These are phyloP conservation scores for Sussaba pulchella DNA, from an alignment of 2,888 invertebrate genomes.

Conservation along the genomic window DNA sequence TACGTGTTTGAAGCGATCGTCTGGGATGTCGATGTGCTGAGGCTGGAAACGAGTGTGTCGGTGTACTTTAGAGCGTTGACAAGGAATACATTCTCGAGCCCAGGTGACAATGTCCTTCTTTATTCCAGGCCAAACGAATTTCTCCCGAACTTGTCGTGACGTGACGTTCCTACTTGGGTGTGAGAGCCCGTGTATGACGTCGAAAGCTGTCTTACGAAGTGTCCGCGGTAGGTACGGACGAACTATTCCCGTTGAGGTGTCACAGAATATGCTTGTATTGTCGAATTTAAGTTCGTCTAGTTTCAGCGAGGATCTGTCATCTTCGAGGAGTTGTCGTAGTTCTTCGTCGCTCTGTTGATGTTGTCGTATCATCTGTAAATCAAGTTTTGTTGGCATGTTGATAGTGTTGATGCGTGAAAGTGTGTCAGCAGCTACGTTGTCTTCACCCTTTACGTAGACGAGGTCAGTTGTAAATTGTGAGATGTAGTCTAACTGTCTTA, in stretches of 20 bases:
- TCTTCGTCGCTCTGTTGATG: slow-evolving; percentile 35
- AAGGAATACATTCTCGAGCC: background rate
- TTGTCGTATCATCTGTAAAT: slow-evolving; percentile 24
- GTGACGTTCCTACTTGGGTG: no score
- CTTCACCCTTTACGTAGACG: slow-evolving; percentile 34
- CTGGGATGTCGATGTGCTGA: background rate
- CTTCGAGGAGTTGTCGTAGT: slow-evolving; percentile 2
- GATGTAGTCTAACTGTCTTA: slow-evolving; percentile 9
- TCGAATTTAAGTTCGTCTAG: slow-evolving; percentile 39
- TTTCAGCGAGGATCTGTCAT: slow-evolving; percentile 15
- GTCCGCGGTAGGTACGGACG: slow-evolving; percentile 53
- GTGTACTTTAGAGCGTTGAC: background rate
- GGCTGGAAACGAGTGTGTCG: background rate
- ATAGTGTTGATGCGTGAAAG: slow-evolving; percentile 44
- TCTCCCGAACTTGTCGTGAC: background rate
- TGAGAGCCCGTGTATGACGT: no score
- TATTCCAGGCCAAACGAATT: slow-evolving; percentile 3
- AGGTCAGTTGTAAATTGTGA: slow-evolving; percentile 47
- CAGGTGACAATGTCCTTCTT: background rate
- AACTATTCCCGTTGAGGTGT: slow-evolving; percentile 30
- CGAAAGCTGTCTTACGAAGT: no score
- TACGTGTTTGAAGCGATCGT: background rate
- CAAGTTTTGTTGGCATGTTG: slow-evolving; percentile 37
- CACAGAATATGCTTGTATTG: slow-evolving; percentile 33
- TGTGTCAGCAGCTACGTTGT: slow-evolving; percentile 55